phyloP scores from a whole-genome alignment of 2,888 invertebrate genomes.

The Ennomos fuscantarius region DNA sequence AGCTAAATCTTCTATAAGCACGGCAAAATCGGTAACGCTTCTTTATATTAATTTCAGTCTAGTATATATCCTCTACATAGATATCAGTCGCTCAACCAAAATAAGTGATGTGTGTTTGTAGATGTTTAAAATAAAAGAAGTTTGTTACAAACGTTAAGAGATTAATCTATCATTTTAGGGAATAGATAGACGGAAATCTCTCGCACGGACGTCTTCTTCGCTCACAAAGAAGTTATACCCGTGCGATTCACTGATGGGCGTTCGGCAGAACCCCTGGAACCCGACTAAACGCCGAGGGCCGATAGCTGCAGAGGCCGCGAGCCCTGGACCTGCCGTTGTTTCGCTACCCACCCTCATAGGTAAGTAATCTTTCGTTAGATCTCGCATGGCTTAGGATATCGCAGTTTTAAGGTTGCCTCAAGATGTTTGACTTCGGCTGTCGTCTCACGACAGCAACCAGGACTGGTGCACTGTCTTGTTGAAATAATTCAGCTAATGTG shows the following conservation, averaged over 20 bases:
- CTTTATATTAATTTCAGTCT: too few relatives aligned
- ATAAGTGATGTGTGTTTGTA: background rate
- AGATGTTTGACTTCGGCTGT: too few relatives aligned
- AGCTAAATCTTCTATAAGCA: constrained; percentile 48
- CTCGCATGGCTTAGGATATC: too few relatives aligned
- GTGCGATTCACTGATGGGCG: constrained; percentile 81
- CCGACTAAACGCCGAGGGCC: constrained; percentile 95
- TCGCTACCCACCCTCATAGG: constrained; percentile 93
- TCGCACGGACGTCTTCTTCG: constrained; percentile 49
- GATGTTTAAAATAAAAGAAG: background rate
- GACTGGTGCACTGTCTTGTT: too few relatives aligned
- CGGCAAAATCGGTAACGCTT: constrained; percentile 47
- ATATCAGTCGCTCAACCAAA: too few relatives aligned
- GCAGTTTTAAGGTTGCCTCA: too few relatives aligned
- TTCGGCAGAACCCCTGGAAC: constrained; percentile 95
- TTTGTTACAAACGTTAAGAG: too few relatives aligned
- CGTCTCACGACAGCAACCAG: too few relatives aligned
- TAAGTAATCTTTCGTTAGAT: constrained; percentile 56
- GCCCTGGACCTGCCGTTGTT: constrained; percentile 95
- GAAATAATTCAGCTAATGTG: too few relatives aligned
- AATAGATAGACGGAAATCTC: constrained; percentile 7
- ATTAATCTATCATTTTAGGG: constrained; percentile 5
- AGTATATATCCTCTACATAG: too few relatives aligned
- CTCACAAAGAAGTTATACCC: constrained; percentile 51
- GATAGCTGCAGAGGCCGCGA: constrained; percentile 93